Evolutionary conservation across 2,888 invertebrate species (phyloP).

Genomic region (Dorcus parallelipipedus): DNA sequence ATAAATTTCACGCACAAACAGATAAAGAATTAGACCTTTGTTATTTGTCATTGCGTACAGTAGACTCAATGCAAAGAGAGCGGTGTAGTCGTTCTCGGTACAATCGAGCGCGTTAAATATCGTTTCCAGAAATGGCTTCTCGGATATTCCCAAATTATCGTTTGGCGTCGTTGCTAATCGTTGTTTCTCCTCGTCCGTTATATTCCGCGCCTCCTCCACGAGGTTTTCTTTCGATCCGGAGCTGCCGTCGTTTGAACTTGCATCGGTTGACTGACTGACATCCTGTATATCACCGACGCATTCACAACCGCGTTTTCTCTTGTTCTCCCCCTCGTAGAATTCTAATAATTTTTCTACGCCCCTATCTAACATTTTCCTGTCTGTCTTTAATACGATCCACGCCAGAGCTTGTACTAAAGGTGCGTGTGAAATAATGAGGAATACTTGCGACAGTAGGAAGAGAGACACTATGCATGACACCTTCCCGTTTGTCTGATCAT

Average conservation of each 20-base stretch:
- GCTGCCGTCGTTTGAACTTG: constrained; percentile 32
- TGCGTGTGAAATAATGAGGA: constrained; percentile 87
- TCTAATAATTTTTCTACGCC: constrained; percentile 45
- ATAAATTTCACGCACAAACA: constrained; percentile 20
- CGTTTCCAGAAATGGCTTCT: constrained; percentile 83
- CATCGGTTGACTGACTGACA: constrained; percentile 20
- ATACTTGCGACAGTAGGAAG: constrained; percentile 91
- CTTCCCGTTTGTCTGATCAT: constrained; percentile 49
- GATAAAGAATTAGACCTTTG: constrained; percentile 59
- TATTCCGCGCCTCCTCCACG: constrained; percentile 63
- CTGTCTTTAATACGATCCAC: constrained; percentile 85
- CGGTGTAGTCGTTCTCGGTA: constrained; percentile 89
- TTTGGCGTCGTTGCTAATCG: constrained; percentile 35
- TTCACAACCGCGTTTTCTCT: constrained; percentile 20
- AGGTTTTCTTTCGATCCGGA: constrained; percentile 38
- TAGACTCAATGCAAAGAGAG: constrained; percentile 86
- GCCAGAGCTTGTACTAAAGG: constrained; percentile 89
- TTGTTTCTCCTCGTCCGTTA: constrained; percentile 93
- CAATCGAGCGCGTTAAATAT: constrained; percentile 85
- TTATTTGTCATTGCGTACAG: constrained; percentile 93
- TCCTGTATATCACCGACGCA: constrained; percentile 25
- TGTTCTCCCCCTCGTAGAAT: constrained; percentile 38
- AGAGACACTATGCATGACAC: constrained; percentile 88
- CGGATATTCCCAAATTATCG: constrained; percentile 51
- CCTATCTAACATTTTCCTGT: constrained; percentile 49